Conservation (phyloP, 2,888 invertebrate species). For the Cryptocheilus praepositus region DNA sequence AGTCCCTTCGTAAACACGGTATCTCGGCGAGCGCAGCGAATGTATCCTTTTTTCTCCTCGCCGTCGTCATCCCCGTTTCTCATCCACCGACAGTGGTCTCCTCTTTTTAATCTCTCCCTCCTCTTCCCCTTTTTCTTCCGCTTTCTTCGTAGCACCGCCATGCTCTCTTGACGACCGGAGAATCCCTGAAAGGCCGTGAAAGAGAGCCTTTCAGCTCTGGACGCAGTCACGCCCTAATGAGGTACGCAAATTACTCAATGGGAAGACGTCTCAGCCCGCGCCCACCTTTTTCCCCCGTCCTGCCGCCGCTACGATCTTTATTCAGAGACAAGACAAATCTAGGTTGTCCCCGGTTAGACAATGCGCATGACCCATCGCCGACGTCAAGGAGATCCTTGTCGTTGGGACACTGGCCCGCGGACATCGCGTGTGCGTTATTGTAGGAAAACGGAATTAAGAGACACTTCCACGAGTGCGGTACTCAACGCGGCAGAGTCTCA, state of each 20-base stretch:
- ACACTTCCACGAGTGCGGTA: too few relatives aligned
- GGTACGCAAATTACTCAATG: slow-evolving; percentile 55
- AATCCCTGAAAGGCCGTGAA: slow-evolving; percentile 46
- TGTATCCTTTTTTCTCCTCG: not conserved
- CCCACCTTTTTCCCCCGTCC: slow-evolving; percentile 21
- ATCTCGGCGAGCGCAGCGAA: not conserved
- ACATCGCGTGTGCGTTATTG: too few relatives aligned
- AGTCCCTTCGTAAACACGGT: slow-evolving; percentile 2
- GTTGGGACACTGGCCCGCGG: not conserved
- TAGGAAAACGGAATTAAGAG: too few relatives aligned
- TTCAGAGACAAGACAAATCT: slow-evolving; percentile 44
- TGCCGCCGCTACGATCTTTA: slow-evolving; percentile 29
- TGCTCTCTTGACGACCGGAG: slow-evolving; percentile 20
- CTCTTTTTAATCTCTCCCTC: not conserved
- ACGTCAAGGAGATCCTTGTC: not conserved
- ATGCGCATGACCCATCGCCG: slow-evolving; percentile 22
- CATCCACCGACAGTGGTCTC: not conserved
- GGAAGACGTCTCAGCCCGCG: slow-evolving; percentile 18
- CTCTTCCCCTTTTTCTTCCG: slow-evolving; percentile 25
- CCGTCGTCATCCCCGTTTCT: not conserved
- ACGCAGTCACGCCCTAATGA: slow-evolving; percentile 50
- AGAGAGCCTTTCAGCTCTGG: slow-evolving; percentile 50
- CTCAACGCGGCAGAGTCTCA: too few relatives aligned
- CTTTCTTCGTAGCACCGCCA: slow-evolving; percentile 18
- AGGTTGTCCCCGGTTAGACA: slow-evolving; percentile 38